Conservation (phyloP, 2,888 invertebrate genomes). For the Rhagonycha lutea region DNA sequence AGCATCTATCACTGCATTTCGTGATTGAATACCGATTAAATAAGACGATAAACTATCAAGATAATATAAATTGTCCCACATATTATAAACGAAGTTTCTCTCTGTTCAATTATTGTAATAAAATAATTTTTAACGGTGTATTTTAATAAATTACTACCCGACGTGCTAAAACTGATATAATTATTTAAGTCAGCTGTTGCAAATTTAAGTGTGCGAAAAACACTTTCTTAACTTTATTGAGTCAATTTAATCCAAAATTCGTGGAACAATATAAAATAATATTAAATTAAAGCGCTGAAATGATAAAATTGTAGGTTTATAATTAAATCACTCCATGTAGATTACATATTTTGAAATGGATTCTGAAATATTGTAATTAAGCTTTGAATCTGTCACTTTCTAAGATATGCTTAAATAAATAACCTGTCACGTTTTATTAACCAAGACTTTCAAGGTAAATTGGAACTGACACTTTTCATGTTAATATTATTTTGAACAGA, state of each 20-base stretch:
- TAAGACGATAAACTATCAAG: not conserved
- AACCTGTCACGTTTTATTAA: not conserved
- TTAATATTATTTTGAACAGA: not conserved
- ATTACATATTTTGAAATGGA: not conserved
- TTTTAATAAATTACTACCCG: not conserved
- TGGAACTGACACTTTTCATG: not conserved
- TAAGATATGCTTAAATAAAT: not conserved
- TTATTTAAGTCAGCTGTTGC: not conserved
- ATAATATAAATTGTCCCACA: not conserved
- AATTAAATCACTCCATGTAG: not conserved
- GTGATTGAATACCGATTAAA: not conserved
- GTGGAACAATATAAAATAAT: too few relatives aligned
- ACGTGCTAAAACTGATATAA: not conserved
- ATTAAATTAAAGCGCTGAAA: not conserved
- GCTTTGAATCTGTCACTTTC: not conserved
- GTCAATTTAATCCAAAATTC: not conserved
- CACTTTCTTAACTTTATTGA: not conserved
- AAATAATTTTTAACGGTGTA: not conserved
- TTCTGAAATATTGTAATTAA: not conserved
- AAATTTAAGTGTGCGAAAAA: not conserved
- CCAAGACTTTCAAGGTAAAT: not conserved
- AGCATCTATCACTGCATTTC: too few relatives aligned
- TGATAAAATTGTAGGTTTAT: not conserved
- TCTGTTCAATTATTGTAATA: not conserved
- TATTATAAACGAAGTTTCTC: not conserved